Percentiles rank a stretch among this genome's conserved stretches.
These are phyloP conservation scores for Glaucomys volans DNA, from an alignment of 2,113 vertebrate genomes.

Conservation along the genomic window DNA sequence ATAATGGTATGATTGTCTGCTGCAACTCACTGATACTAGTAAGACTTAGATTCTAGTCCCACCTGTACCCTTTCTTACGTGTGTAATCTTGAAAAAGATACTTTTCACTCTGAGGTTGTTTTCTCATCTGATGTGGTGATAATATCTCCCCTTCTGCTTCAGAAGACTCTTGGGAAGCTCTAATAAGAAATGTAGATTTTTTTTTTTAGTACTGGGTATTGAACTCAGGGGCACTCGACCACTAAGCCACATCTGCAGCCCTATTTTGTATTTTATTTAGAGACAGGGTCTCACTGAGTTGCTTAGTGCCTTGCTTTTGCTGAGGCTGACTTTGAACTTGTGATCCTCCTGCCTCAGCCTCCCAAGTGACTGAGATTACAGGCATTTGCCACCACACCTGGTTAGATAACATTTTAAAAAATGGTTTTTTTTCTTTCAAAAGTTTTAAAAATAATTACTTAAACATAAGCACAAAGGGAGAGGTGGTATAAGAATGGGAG, in stretches of 20 bases:
- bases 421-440: not conserved
- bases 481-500: not conserved
- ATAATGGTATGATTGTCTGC: not conserved
- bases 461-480: not conserved
- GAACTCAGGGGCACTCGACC: too few species aligned
- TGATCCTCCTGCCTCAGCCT: too few species aligned
- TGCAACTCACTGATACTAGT: not conserved
- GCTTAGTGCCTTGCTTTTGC: too few species aligned
- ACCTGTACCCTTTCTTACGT: not conserved
- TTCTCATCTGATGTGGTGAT: not conserved
- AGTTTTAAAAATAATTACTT: not conserved
- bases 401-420: not conserved
- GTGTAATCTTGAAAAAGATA: not conserved
- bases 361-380: too few species aligned
- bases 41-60: not conserved
- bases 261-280: too few species aligned
- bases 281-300: too few species aligned
- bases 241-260: too few species aligned
- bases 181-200: not conserved
- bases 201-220: too few species aligned
- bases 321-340: too few species aligned
- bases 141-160: not conserved
- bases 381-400: too few species aligned
- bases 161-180: not conserved
- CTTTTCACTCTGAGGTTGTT: not conserved